These are phyloP conservation scores for Bombus sibiricus DNA, from an alignment of 1,140 invertebrate genomes.

Conservation along the genomic window DNA sequence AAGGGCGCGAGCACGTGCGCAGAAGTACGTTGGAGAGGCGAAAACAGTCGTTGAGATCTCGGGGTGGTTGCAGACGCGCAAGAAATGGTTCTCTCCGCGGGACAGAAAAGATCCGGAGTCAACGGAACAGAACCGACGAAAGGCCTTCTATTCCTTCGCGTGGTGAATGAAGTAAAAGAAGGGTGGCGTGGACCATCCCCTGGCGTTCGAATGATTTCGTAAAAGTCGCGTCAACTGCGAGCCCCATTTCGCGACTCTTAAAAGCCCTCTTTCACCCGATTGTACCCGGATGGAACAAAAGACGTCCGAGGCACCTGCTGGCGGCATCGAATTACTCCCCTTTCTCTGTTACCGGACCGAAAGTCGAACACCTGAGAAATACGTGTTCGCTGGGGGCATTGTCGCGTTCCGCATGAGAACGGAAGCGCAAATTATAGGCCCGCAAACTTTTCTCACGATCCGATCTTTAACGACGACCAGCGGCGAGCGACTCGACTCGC, in stretches of 20 bases:
- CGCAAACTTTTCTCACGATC: constrained; percentile 77
- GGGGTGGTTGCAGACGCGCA: constrained; percentile 48
- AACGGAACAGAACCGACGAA: not conserved
- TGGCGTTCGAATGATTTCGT: constrained; percentile 30
- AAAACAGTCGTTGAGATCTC: constrained; percentile 75
- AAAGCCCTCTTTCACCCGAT: constrained; percentile 60
- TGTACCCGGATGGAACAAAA: constrained; percentile 64
- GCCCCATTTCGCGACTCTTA: constrained; percentile 66
- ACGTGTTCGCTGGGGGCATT: constrained; percentile 69
- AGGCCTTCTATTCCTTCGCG: not conserved
- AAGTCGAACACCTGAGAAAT: constrained; percentile 66
- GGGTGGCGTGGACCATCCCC: not conserved
- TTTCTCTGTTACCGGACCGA: constrained; percentile 43
- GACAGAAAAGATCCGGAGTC: not conserved
- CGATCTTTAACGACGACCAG: constrained; percentile 7
- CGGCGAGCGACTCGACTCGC: not conserved
- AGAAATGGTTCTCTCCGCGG: constrained; percentile 59
- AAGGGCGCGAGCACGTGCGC: constrained; percentile 64
- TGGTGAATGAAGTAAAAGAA: not conserved
- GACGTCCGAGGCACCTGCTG: constrained; percentile 71
- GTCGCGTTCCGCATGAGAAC: constrained; percentile 71
- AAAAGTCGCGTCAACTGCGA: constrained; percentile 47
- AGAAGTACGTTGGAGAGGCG: constrained; percentile 70
- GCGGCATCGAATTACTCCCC: constrained; percentile 72
- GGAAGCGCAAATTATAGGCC: constrained; percentile 78